Percentiles rank a stretch among this genome's conserved stretches.
These are phyloP conservation scores for Hemithea aestivaria DNA, from an alignment of 2,888 invertebrate species.

Conservation along the genomic window DNA sequence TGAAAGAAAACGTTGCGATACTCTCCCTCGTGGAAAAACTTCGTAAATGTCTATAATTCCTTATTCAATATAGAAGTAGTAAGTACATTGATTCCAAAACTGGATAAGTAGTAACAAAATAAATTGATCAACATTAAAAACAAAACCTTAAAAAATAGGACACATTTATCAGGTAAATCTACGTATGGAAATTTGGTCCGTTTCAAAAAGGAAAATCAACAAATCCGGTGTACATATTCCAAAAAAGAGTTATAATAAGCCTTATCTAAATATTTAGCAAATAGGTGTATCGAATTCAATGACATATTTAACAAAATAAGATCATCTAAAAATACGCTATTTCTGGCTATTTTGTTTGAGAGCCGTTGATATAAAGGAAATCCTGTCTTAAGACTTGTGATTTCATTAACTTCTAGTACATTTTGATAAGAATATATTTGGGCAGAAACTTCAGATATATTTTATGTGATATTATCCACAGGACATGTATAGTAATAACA, in stretches of 20 bases:
- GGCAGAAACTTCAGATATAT: conserved; percentile 41
- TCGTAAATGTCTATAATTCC: no score
- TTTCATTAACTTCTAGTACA: conserved; percentile 35
- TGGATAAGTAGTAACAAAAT: conserved; percentile 12
- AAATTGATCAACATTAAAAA: conserved; percentile 13
- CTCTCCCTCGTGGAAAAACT: no score
- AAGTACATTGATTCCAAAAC: no score
- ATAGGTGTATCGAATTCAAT: conserved; percentile 46
- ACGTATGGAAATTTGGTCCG: conserved; percentile 28
- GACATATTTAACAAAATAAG: conserved; percentile 69
- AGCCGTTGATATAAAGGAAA: conserved; percentile 45
- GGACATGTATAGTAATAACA: conserved; percentile 40
- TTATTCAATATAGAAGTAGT: no score
- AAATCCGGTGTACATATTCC: conserved; percentile 29
- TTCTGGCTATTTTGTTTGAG: conserved; percentile 31
- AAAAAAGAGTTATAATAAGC: conserved; percentile 45
- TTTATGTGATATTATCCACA: conserved; percentile 41
- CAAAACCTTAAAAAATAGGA: conserved; percentile 16
- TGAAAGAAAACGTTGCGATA: no score
- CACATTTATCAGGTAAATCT: conserved; percentile 17
- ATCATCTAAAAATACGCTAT: conserved; percentile 75
- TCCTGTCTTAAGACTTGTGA: conserved; percentile 50
- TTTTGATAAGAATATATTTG: conserved; percentile 37
- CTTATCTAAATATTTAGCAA: conserved; percentile 56
- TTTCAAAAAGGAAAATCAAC: conserved; percentile 27